Conservation (phyloP, 2,113 vertebrate genomes). For the Cariama cristata region DNA sequence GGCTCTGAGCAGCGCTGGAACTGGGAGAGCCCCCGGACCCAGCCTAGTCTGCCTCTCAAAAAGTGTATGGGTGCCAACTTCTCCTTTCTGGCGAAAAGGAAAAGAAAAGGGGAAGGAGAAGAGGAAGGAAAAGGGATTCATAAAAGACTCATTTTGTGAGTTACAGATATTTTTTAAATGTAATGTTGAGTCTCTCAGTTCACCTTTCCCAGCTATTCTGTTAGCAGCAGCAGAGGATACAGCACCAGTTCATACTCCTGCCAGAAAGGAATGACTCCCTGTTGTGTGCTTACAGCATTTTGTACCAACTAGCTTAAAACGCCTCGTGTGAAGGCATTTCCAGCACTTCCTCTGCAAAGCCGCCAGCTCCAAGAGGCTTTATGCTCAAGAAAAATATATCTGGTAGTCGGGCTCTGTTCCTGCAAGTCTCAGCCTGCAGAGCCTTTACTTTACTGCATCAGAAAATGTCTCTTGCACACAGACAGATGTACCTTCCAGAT, state of each 20-base stretch:
- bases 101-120: neutral
- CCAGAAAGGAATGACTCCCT: neutral
- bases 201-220: neutral
- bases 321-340: accelerated
- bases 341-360: neutral
- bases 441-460: neutral
- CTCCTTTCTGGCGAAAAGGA: neutral
- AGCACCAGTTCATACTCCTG: neutral
- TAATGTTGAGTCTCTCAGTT: neutral
- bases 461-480: neutral
- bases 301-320: neutral
- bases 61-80: accelerated
- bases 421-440: neutral
- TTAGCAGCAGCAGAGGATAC: neutral
- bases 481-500: accelerated
- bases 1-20: neutral
- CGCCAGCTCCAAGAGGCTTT: neutral
- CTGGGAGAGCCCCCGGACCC: neutral
- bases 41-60: neutral
- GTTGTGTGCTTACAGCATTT: neutral
- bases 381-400: neutral
- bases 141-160: neutral
- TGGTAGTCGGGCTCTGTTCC: neutral
- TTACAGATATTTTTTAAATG: neutral
- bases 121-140: neutral